Percentiles rank a stretch among this genome's conserved stretches.
These are phyloP conservation scores for Fragariocoptes setiger DNA, from an alignment of 1,140 invertebrate species.

Conservation along the genomic window DNA sequence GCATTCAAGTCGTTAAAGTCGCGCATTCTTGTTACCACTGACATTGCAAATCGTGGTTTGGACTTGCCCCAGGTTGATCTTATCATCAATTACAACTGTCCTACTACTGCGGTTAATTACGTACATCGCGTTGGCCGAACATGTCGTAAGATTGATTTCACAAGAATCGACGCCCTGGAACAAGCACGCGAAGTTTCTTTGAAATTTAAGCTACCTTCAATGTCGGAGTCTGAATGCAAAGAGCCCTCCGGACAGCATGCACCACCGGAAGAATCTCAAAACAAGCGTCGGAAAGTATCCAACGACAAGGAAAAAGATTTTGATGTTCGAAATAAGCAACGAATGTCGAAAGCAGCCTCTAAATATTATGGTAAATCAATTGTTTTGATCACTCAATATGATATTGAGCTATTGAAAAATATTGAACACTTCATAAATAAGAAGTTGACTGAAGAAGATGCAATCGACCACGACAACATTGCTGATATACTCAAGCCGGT, in stretches of 20 bases:
- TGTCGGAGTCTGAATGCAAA: background rate
- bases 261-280: background rate
- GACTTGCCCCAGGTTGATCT: conserved; percentile 23
- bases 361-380: conserved; percentile 24
- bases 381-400: conserved; percentile 62
- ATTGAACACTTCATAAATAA: conserved; percentile 54
- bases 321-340: background rate
- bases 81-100: conserved; percentile 75
- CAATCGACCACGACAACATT: conserved; percentile 35
- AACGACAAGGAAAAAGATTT: background rate
- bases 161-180: background rate
- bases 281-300: background rate
- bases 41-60: conserved; percentile 66
- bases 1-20: conserved; percentile 54
- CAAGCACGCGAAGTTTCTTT: background rate
- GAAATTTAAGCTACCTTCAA: background rate
- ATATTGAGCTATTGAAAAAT: conserved; percentile 47
- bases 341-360: background rate
- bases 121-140: conserved; percentile 87
- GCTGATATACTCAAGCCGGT: conserved; percentile 61
- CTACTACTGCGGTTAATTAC: conserved; percentile 61
- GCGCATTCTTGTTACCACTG: conserved; percentile 70
- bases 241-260: background rate
- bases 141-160: conserved; percentile 25
- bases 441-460: conserved; percentile 24